These are phyloP conservation scores for Phorcus lineatus DNA, from an alignment of 2,888 invertebrate genomes.

Conservation along the genomic window DNA sequence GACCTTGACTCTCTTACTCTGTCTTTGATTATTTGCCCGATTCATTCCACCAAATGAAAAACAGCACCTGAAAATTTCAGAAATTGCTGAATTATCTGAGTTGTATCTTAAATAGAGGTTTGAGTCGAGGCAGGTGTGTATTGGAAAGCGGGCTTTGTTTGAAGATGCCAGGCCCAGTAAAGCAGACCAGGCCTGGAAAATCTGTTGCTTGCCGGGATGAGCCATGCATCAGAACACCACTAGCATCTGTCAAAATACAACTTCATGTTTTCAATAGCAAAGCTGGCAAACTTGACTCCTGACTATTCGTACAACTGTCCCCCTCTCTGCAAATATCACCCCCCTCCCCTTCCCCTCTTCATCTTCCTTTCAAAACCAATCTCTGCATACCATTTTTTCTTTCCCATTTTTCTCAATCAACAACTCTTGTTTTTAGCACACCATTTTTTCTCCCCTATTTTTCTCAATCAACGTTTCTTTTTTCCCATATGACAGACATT, in stretches of 20 bases:
- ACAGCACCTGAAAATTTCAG: constrained; percentile 20
- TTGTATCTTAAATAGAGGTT: neutral
- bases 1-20: neutral
- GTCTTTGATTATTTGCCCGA: constrained; percentile 7
- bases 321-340: no score
- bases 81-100: constrained; percentile 11
- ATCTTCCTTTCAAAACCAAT: no score
- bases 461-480: no score
- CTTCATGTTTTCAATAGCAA: constrained; percentile 1
- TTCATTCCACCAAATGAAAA: neutral
- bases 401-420: no score
- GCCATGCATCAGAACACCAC: neutral
- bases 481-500: no score
- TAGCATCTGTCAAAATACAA: constrained; percentile 27
- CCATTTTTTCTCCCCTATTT: no score
- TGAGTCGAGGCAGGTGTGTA: neutral
- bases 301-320: no score
- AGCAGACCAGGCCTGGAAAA: neutral
- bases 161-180: constrained; percentile 2
- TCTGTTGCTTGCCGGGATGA: neutral
- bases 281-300: neutral
- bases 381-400: no score
- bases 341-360: no score
- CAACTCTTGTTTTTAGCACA: no score
- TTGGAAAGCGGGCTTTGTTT: neutral